phyloP scores from a whole-genome alignment of 2,797 vertebrate genomes.

The Crocidura indochinensis region DNA sequence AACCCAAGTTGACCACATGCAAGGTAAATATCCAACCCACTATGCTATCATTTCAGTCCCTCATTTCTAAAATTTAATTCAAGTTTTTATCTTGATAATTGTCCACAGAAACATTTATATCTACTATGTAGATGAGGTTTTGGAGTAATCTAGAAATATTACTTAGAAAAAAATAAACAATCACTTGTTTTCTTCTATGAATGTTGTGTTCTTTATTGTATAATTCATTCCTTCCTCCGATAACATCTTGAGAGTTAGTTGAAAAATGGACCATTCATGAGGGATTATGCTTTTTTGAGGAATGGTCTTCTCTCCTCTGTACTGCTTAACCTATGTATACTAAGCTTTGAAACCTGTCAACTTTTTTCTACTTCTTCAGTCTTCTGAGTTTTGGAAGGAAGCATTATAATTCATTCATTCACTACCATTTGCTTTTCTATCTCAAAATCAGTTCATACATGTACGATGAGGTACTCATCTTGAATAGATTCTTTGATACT shows the following conservation, averaged over 20 bases:
- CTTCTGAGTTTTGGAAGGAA: conserved; percentile 53
- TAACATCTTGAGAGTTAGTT: not conserved
- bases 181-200: too few species aligned
- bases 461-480: conserved; percentile 12
- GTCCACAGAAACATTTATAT: conserved; percentile 31
- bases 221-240: not conserved
- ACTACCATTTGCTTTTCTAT: conserved; percentile 49
- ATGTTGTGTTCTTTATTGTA: not conserved
- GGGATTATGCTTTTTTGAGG: not conserved
- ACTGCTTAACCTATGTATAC: not conserved
- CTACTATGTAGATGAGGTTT: not conserved
- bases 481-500: not conserved
- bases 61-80: not conserved
- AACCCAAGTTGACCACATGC: too few species aligned
- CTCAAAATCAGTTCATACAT: not conserved
- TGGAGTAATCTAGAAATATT: not conserved
- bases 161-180: not conserved
- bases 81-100: not conserved
- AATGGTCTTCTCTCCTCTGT: not conserved
- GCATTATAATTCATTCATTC: conserved; percentile 48
- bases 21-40: too few species aligned
- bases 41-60: too few species aligned
- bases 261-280: not conserved
- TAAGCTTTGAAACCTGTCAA: not conserved
- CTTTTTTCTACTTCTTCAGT: not conserved